Conservation (phyloP, 1,140 invertebrate species). For the Pachypsylla venusta region DNA sequence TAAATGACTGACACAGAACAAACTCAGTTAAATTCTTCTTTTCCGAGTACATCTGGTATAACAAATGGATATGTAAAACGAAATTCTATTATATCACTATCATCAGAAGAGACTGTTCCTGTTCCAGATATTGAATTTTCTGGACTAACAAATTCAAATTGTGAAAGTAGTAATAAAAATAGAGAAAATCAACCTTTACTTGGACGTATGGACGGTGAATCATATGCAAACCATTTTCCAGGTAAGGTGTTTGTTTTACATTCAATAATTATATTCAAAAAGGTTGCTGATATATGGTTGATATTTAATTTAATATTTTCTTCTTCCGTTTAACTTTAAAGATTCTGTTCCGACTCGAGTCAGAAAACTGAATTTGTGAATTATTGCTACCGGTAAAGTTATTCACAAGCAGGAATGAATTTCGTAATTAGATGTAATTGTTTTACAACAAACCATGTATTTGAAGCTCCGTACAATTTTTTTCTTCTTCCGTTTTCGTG, state of each 20-base stretch:
- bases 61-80: conserved; percentile 21
- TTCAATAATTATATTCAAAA: conserved; percentile 8
- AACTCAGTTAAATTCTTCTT: conserved; percentile 23
- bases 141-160: conserved; percentile 29
- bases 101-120: conserved; percentile 39
- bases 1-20: conserved; percentile 19
- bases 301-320: background rate
- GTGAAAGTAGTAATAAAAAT: conserved; percentile 59
- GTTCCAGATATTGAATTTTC: conserved; percentile 43
- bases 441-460: too few species aligned
- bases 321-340: conserved; percentile 6
- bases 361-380: background rate
- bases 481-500: too few species aligned
- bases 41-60: conserved; percentile 21
- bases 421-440: too few species aligned
- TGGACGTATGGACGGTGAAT: conserved; percentile 57
- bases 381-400: background rate
- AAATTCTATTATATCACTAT: conserved; percentile 22
- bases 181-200: conserved; percentile 79
- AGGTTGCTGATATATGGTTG: conserved; percentile 7
- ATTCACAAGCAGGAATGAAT: background rate
- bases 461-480: too few species aligned
- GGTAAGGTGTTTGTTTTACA: conserved; percentile 36
- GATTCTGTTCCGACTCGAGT: conserved; percentile 13
- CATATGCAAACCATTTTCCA: conserved; percentile 63